Evolutionary conservation across 2,888 invertebrate species (phyloP), one percentile per base, ranked within the genome.

Genomic region (Tupiocoris notatus): DNA sequence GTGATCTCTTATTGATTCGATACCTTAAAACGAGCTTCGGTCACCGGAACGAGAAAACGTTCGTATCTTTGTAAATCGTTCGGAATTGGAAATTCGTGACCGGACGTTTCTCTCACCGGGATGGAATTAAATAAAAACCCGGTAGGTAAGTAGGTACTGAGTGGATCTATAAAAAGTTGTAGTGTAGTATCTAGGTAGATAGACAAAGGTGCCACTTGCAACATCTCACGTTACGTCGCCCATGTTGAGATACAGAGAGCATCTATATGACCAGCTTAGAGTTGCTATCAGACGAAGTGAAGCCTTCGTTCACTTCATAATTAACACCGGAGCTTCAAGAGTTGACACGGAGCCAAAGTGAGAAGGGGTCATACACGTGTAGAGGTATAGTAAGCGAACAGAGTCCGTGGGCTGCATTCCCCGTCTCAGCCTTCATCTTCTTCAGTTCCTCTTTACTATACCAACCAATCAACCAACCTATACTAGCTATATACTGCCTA

Each of bases 291-390:
- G 17, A 20, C 7, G n/a, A n/a, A 24, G 70, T 57, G 70, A 70
- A 70, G 74, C 59, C 75, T 66, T 39, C 39, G 39, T 39, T 64
- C 75, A 75, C 63, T 75, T 54, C 66, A 75, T 75, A 75, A 75
- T 75, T 75, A 75, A 75, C 75, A 56, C 75, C 23, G 58, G 64
- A 64, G 64, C 75, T 73, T 73, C 25, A 73, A 70, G 70, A 75
- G 75, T 75, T 75, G 75, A 76, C 76, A 76, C 76, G 63, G 70
- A 76, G 76, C 68, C 68, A 76, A 68, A 56, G 39, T 39, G 39
- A 76, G 61, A 65, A 67, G 70, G 76, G 76, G 76, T 76, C 76
- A 76, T 76, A 76, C 76, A 76, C 76, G 76, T 76, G 76, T 76
- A 71, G 24, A 63, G 16, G 57, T 22, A 63, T 54, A 74, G 74